A percentile compares a stretch with the other conserved stretches of the same genome.
Evolutionary conservation across 2,113 vertebrate species (phyloP).

Genomic region (Canis aureus): DNA sequence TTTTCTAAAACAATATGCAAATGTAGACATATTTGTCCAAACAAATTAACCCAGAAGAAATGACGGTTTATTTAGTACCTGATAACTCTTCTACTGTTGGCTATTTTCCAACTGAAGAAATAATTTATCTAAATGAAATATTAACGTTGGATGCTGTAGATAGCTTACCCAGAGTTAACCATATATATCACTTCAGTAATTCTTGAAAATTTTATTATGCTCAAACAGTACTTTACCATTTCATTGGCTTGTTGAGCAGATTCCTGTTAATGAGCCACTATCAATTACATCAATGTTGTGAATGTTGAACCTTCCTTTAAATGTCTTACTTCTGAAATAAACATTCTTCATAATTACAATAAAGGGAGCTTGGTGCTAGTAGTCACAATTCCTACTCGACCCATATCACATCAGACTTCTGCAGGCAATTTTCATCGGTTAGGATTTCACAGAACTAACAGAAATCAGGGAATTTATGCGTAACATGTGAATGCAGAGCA

Average conservation of each 20-base stretch:
- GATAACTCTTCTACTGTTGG: neutral
- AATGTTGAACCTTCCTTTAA: slow-evolving; percentile 25
- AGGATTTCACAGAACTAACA: neutral
- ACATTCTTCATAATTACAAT: neutral
- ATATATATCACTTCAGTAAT: neutral
- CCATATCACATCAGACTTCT: neutral
- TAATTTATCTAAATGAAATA: slow-evolving; percentile 38
- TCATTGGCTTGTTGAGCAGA: neutral
- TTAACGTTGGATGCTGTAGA: neutral
- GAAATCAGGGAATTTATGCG: neutral
- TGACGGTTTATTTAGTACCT: neutral
- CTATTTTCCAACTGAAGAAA: neutral
- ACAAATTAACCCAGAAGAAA: neutral
- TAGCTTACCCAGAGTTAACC: neutral
- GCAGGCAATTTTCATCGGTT: neutral
- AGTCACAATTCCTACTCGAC: neutral
- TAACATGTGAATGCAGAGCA: neutral
- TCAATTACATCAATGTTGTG: neutral
- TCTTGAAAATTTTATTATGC: neutral
- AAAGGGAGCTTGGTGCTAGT: neutral
- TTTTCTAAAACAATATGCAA: neutral
- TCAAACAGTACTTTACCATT: neutral
- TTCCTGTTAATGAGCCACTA: neutral
- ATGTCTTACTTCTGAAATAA: slow-evolving; percentile 2
- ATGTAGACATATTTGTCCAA: neutral